Percentiles rank a stretch among this genome's conserved stretches.
phyloP scores from a whole-genome alignment of 2,797 vertebrate genomes.

The Cossypha heuglini region DNA sequence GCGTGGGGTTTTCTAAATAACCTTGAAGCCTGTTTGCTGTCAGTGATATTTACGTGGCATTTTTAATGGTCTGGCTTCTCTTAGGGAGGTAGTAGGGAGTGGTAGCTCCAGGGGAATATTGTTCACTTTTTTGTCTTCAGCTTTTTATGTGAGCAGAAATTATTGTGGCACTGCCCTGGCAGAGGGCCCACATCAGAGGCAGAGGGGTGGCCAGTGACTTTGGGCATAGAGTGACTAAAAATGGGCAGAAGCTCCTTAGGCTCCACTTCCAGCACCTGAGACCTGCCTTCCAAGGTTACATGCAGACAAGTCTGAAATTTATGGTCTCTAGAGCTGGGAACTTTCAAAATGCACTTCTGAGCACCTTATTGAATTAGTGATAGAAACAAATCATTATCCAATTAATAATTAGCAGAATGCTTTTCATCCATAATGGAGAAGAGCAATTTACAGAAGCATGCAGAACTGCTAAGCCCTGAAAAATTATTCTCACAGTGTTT shows the following conservation, averaged over 20 bases:
- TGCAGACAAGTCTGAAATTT: not conserved
- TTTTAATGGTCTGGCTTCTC: conserved; percentile 4
- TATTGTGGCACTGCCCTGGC: not conserved
- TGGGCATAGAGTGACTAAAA: not conserved
- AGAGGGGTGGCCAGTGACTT: not conserved
- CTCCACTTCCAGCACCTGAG: not conserved
- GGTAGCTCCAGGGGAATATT: not conserved
- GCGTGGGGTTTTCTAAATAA: conserved; percentile 18
- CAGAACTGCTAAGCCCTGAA: not conserved
- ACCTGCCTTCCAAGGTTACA: not conserved
- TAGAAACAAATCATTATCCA: conserved; percentile 67
- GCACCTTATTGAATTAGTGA: conserved; percentile 43
- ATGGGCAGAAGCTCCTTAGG: not conserved
- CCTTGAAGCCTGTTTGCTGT: conserved; percentile 18
- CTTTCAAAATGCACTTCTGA: conserved; percentile 21
- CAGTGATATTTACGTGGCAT: conserved; percentile 44
- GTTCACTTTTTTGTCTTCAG: not conserved
- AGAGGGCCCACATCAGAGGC: not conserved
- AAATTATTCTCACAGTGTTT: conserved; percentile 12
- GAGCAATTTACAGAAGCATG: conserved; percentile 17
- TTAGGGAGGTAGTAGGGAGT: conserved; percentile 6
- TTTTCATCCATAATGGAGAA: conserved; percentile 27
- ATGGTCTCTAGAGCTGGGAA: not conserved
- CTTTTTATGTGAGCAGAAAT: not conserved
- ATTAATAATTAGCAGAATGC: conserved; percentile 56